Evolutionary conservation across 2,797 vertebrate species (phyloP), one percentile per base, ranked within the genome.

Genomic region (Syngnathus rostellatus): DNA sequence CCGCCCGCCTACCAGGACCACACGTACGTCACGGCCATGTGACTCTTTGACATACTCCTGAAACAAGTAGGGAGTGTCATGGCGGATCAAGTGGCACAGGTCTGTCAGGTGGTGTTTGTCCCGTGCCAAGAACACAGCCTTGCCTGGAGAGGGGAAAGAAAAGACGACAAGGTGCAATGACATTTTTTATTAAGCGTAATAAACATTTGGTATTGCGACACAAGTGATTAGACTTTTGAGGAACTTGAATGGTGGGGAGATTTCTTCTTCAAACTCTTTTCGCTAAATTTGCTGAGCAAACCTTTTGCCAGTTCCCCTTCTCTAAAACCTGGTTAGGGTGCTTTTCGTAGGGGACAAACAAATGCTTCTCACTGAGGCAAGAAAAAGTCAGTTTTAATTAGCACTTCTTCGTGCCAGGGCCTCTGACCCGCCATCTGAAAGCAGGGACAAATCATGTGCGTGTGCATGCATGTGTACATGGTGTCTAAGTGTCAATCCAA

Each of bases 21-120:
- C 94, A 0, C 94, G 91, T 69, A 96, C 91, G 9, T 95, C 94
- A 3, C 94, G 91, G 17, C 94, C 94, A 0, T 96, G 94, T 0
- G 94, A 94, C 81, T 95, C 94, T 83, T 94, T 94, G 72, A 96
- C 91, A 0, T 96, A 96, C 83, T 95, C 93, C 87, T 96, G 94
- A 82, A 96, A 96, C 69, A 96, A 87, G 89, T 95, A 96, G 63
- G 94, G 94, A 19, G 94, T 92, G 0, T 95, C 94, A 1, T 95
- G 94, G 67, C 94, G 93, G 77, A 96, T 92, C 83, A 96, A 78
- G 76, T 96, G 94, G 79, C 93, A 94, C 81, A 96, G 89, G 82
- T 95, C 94, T 3, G 93, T 88, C 72, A 96, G 90, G 81, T 95
- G 94, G 76, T 93, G 94, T 72, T 96, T 95, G 80, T 96, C 94